Base-by-base conservation (phyloP, 2,113 vertebrate genomes). In the Albula glossodonta region DNA sequence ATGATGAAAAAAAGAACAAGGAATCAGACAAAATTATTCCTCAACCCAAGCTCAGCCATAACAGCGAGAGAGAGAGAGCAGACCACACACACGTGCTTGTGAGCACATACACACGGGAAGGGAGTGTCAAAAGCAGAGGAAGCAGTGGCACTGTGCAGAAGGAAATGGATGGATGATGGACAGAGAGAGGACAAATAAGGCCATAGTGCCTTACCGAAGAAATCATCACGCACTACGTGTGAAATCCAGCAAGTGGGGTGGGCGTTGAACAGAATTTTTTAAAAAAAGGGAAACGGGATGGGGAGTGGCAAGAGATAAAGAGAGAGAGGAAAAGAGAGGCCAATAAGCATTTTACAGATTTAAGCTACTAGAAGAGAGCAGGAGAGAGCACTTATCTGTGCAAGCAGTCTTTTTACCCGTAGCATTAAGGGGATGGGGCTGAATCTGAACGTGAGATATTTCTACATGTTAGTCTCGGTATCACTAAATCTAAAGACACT, bases 141-240 rank as follows among this genome's bases (percentile, higher is more conserved):
- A 51, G 41, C 3, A 57, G 78, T 0, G 78, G 2, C 5, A 80
- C 25, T 13, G 12, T 50, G 48, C 41, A 41, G 50, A 81, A 48
- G 17, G 60, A 66, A 31, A 80, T 80, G 84, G 57, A 63, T 80
- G 83, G 84, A 86, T 49, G 82, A 91, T 84, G 80, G 88, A 91
- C 86, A 88, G 88, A 85, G 89, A 88, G 91, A 31, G 78, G 78
- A 88, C 84, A 48, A 86, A 84, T 82, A 52, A 89, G 89, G 94
- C 91, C 89, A 92, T 10, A 52, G 88, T 8, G 95, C 96, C 98
- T 99, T 99, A 99, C 98, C 98, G 96, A 99, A 99, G 96, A 98
- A 99, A 97, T 99, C 98, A 96, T 99, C 98, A 90, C 97, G 97
- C 91, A 98, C 98, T 99, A 96, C 93, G 95, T 95, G 91, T 90